Percentiles rank a stretch among this genome's conserved stretches.
Evolutionary conservation across 2,888 invertebrate genomes (phyloP).

Genomic region (Oligia fasciuncula): DNA sequence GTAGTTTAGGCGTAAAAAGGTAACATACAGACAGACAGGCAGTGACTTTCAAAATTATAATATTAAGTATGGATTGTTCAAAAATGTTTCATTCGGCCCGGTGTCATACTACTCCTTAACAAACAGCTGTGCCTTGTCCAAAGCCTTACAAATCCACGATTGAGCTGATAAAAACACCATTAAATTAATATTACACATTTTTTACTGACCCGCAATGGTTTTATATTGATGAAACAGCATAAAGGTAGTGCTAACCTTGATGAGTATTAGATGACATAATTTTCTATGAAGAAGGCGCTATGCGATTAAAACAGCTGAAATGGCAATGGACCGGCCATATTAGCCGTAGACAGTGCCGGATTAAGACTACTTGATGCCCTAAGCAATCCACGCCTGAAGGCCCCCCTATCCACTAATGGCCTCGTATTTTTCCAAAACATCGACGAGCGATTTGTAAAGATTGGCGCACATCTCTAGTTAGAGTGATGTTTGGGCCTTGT

Average conservation of each 20-base stretch:
- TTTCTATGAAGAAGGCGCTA: background rate
- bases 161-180: slow-evolving; percentile 76
- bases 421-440: no score
- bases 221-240: slow-evolving; percentile 69
- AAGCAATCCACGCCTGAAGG: no score
- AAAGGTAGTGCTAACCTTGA: slow-evolving; percentile 40
- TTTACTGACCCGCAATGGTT: slow-evolving; percentile 69
- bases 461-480: no score
- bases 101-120: slow-evolving; percentile 70
- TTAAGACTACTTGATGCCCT: no score
- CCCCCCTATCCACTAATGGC: no score
- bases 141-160: slow-evolving; percentile 72
- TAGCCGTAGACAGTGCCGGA: no score
- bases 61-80: background rate
- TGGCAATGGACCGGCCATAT: no score
- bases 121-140: slow-evolving; percentile 67
- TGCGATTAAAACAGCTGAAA: background rate
- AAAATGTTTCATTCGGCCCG: background rate
- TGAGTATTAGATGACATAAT: slow-evolving; percentile 28
- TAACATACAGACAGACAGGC: no score
- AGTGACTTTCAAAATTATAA: no score
- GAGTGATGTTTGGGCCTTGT: no score
- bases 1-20: no score
- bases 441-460: no score
- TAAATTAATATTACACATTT: slow-evolving; percentile 78